phyloP scores from a whole-genome alignment of 2,797 vertebrate genomes.

The Diglossa cyanea region DNA sequence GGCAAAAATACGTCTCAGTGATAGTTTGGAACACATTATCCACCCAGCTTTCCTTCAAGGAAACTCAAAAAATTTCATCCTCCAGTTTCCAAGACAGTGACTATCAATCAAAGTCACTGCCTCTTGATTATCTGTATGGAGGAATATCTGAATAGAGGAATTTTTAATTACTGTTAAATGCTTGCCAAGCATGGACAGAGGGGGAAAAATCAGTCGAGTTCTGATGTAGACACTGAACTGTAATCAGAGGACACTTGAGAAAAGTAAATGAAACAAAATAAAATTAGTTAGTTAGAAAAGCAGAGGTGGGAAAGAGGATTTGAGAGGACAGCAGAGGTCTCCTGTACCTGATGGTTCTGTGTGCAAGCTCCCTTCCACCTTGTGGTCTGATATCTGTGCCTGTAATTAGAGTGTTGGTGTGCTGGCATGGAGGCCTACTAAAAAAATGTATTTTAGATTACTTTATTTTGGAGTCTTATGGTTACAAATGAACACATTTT shows the following conservation, averaged over 20 bases:
- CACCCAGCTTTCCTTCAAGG: conserved; percentile 46
- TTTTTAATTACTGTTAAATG: conserved; percentile 72
- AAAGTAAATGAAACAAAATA: conserved; percentile 43
- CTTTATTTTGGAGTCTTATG: not conserved
- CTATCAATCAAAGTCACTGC: conserved; percentile 71
- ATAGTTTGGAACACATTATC: conserved; percentile 31
- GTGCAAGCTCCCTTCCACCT: not conserved
- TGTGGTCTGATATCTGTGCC: not conserved
- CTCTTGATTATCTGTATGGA: conserved; percentile 65
- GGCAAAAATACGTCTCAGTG: conserved; percentile 52
- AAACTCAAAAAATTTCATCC: conserved; percentile 54
- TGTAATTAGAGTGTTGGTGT: not conserved
- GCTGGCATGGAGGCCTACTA: not conserved
- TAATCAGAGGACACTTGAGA: conserved; percentile 39
- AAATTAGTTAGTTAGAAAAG: conserved; percentile 1
- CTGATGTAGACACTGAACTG: conserved; percentile 47
- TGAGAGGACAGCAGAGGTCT: not conserved
- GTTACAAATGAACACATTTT: not conserved
- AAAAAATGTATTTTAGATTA: not conserved
- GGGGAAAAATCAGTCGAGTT: conserved; percentile 14
- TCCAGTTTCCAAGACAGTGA: conserved; percentile 59
- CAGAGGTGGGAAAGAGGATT: not conserved
- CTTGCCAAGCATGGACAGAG: conserved; percentile 53
- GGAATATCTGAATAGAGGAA: conserved; percentile 53
- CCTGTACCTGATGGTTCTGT: not conserved